Evolutionary conservation across 2,113 vertebrate species (phyloP).

Genomic region (Caranx melampygus): DNA sequence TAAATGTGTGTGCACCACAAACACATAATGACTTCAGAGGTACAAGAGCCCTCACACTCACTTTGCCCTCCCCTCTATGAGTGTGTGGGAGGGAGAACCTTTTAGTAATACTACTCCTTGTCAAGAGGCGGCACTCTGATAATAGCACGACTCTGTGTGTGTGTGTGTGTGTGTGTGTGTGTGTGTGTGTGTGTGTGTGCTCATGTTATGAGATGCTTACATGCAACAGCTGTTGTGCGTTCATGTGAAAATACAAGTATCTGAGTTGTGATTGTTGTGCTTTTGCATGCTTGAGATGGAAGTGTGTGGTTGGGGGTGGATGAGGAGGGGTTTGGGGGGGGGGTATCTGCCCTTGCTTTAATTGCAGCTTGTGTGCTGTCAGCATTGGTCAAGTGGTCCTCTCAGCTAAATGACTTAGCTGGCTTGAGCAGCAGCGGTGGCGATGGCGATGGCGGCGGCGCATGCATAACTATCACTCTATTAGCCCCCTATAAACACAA

Average conservation of each 20-base stretch:
- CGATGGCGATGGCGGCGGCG: background rate
- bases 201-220: constrained; percentile 20
- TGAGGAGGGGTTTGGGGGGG: background rate
- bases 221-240: constrained; percentile 8
- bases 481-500: constrained; percentile 53
- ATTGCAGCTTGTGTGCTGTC: constrained; percentile 61
- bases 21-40: constrained; percentile 57
- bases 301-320: background rate
- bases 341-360: constrained; percentile 49
- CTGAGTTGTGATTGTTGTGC: background rate
- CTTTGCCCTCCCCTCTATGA: constrained; percentile 45
- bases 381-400: constrained; percentile 73
- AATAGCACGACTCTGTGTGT: constrained; percentile 9
- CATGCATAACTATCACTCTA: constrained; percentile 60
- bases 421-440: constrained; percentile 27
- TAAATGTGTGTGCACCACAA: constrained; percentile 17
- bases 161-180: background rate
- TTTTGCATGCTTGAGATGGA: background rate
- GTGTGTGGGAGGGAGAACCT: constrained; percentile 69
- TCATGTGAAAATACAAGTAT: background rate
- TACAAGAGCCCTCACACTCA: constrained; percentile 60
- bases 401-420: constrained; percentile 61
- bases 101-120: constrained; percentile 57
- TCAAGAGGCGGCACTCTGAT: constrained; percentile 60
- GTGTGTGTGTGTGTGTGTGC: background rate